phyloP scores from a whole-genome alignment of 2,113 vertebrate genomes.

The Aviceda subcristata region DNA sequence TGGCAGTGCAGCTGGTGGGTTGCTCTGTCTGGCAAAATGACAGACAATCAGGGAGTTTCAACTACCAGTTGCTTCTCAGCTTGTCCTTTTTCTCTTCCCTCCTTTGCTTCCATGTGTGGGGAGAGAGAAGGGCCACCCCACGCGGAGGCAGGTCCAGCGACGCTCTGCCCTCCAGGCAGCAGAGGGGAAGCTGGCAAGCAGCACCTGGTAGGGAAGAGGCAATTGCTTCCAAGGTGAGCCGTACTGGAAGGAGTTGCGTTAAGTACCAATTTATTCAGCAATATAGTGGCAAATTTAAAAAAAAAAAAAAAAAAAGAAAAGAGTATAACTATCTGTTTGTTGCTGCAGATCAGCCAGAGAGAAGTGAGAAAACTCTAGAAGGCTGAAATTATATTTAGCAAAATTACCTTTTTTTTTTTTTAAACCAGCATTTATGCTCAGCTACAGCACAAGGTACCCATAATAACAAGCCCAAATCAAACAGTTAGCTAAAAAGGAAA shows the following conservation, averaged over 20 bases:
- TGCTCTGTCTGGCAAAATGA: background rate
- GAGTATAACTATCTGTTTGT: background rate
- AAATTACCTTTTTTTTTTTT: background rate
- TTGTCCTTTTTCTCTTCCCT: background rate
- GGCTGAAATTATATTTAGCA: background rate
- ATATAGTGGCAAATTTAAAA: background rate
- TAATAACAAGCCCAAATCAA: background rate
- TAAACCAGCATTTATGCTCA: background rate
- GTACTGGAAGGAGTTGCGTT: background rate
- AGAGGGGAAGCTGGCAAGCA: background rate
- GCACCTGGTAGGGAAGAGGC: background rate
- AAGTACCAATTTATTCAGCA: background rate
- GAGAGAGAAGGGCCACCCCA: background rate
- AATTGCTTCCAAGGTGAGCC: background rate
- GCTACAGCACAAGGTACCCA: background rate
- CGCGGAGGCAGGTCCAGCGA: accelerated
- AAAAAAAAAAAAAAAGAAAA: background rate
- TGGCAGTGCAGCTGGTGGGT: background rate
- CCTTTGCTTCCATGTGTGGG: background rate
- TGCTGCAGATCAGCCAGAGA: background rate
- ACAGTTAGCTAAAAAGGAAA: background rate
- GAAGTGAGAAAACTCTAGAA: background rate
- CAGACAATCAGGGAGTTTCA: background rate
- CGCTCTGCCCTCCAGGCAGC: background rate
- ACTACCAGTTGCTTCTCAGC: background rate